A percentile compares a stretch with the other conserved stretches of the same genome.
phyloP scores from a whole-genome alignment of 2,888 invertebrate species.

The Geotrupes spiniger region DNA sequence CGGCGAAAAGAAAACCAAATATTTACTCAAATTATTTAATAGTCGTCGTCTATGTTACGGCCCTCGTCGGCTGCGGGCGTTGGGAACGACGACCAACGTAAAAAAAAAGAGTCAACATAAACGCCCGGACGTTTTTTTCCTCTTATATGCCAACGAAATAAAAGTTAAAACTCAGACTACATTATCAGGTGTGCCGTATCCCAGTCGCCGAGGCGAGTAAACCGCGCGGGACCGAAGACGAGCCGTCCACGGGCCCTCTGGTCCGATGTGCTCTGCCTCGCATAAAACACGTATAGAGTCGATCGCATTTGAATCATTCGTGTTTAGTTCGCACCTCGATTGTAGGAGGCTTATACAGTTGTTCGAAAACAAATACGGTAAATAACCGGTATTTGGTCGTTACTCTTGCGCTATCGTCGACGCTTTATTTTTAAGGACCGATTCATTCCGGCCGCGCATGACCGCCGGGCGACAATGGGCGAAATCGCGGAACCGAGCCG shows the following conservation, averaged over 20 bases:
- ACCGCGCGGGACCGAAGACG: conserved; percentile 7
- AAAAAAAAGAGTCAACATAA: conserved; percentile 27
- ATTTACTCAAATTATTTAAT: conserved; percentile 18
- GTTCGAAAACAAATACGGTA: conserved; percentile 30
- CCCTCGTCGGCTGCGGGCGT: conserved; percentile 17
- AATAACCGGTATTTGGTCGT: conserved; percentile 23
- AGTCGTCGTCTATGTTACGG: conserved; percentile 3
- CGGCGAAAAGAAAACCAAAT: conserved; percentile 16
- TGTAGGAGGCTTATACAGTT: conserved; percentile 38
- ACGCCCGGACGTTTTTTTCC: conserved; percentile 34
- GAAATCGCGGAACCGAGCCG: no score
- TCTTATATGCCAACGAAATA: conserved; percentile 33
- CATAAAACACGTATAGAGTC: conserved; percentile 31
- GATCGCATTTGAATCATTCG: conserved; percentile 32
- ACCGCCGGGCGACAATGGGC: no score
- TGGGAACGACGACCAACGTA: no score
- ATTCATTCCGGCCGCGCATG: no score
- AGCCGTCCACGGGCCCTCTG: conserved; percentile 12
- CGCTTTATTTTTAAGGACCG: no score
- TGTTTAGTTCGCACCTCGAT: conserved; percentile 33
- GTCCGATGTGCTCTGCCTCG: conserved; percentile 11
- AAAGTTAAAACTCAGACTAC: conserved; percentile 37
- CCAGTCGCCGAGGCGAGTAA: conserved; percentile 29
- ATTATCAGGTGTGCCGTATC: conserved; percentile 38
- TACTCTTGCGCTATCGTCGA: conserved; percentile 15